These are phyloP conservation scores for Potamilus streckersoni DNA, from an alignment of 1,140 invertebrate species.

Conservation along the genomic window DNA sequence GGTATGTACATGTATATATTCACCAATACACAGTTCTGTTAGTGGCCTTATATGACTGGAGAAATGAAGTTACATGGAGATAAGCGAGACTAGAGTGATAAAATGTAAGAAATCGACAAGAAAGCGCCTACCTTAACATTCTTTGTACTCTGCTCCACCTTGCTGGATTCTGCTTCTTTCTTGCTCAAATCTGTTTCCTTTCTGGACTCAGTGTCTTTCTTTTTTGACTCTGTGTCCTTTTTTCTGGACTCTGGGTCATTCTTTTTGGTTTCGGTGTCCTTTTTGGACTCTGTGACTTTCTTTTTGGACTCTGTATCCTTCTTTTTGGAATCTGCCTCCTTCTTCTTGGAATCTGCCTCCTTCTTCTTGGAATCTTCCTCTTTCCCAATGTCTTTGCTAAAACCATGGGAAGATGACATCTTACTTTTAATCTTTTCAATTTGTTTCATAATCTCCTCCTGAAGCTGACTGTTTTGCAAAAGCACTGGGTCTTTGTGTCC, in stretches of 20 bases:
- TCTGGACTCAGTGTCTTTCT: slow-evolving; percentile 2
- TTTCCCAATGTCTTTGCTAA: no score
- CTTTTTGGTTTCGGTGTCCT: neutral
- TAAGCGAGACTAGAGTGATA: neutral
- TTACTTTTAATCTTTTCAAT: slow-evolving; percentile 10
- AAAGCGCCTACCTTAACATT: slow-evolving; percentile 19
- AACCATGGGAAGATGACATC: no score
- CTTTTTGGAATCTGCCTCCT: slow-evolving; percentile 4
- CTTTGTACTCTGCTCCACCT: slow-evolving; percentile 16
- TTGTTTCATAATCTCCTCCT: slow-evolving; percentile 58
- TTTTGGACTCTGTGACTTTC: neutral
- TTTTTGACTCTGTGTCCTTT: slow-evolving; percentile 8
- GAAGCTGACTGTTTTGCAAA: slow-evolving; percentile 58
- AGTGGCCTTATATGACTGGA: no score
- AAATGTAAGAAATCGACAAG: neutral
- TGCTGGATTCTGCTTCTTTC: neutral
- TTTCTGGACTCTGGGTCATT: neutral
- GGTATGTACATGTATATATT: no score
- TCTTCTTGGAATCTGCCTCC: neutral
- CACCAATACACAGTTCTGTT: no score
- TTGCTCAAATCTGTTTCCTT: neutral
- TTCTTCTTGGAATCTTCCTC: neutral
- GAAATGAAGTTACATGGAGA: neutral
- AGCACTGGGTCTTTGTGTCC: slow-evolving; percentile 62
- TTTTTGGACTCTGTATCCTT: slow-evolving; percentile 14